Conservation (phyloP, 2,113 vertebrate species). For the Datnioides undecimradiatus region DNA sequence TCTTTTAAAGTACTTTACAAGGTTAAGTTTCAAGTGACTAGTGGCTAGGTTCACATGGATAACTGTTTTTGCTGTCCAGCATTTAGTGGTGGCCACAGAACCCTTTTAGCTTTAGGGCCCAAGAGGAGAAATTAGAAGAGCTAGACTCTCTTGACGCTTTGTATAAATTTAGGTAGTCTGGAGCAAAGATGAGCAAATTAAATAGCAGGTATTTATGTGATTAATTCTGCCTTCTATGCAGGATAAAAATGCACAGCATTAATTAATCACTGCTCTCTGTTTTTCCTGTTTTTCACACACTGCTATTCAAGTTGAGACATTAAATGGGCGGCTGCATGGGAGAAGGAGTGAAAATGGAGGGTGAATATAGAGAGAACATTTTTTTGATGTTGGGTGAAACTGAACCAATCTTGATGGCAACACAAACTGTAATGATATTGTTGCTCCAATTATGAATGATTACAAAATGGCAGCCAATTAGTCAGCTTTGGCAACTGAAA, state of each 20-base stretch:
- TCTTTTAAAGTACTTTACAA: background rate
- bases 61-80: background rate
- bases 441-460: slow-evolving; percentile 2
- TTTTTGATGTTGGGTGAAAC: background rate
- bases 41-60: background rate
- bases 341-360: background rate
- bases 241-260: slow-evolving; percentile 5
- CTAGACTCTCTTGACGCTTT: background rate
- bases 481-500: background rate
- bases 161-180: background rate
- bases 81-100: slow-evolving; percentile 11
- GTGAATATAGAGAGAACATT: background rate
- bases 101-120: background rate
- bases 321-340: background rate
- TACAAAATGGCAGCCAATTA: background rate
- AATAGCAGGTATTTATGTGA: background rate
- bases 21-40: background rate
- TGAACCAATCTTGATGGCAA: background rate
- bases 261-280: background rate
- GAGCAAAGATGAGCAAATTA: slow-evolving; percentile 2
- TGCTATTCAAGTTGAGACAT: background rate
- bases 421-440: background rate
- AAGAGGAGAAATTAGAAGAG: background rate
- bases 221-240: background rate
- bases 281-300: background rate